Percentiles rank a stretch among this genome's conserved stretches.
phyloP scores from a whole-genome alignment of 1,140 invertebrate genomes.

The Drosophila santomea region DNA sequence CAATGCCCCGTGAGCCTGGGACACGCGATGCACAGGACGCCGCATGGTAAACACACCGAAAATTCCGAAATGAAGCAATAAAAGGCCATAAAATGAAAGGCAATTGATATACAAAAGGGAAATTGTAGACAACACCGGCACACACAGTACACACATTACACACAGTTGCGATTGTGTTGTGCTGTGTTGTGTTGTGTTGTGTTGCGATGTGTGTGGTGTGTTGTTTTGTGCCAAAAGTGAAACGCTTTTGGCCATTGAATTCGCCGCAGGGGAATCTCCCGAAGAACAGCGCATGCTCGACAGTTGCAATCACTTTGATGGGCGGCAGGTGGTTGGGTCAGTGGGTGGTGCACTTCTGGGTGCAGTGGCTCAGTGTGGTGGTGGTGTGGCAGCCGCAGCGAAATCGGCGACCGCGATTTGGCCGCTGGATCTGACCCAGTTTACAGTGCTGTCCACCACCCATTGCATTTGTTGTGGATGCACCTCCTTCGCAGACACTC shows the following conservation, averaged over 20 bases:
- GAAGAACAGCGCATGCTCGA: slow-evolving; percentile 62
- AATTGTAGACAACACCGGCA: slow-evolving; percentile 56
- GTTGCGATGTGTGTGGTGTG: slow-evolving; percentile 19
- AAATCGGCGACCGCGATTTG: slow-evolving; percentile 49
- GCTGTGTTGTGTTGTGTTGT: slow-evolving; percentile 39
- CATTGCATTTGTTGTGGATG: slow-evolving; percentile 37
- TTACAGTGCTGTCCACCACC: slow-evolving; percentile 28
- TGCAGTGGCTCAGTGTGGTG: not conserved
- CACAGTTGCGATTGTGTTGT: slow-evolving; percentile 30
- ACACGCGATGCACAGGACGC: slow-evolving; percentile 28
- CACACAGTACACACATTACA: not conserved
- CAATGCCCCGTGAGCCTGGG: slow-evolving; percentile 15
- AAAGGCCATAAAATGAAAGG: slow-evolving; percentile 64
- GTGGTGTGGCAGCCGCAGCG: slow-evolving; percentile 39
- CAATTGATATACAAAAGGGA: slow-evolving; percentile 80
- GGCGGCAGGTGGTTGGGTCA: not conserved
- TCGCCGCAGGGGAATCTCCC: slow-evolving; percentile 49
- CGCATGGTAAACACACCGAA: slow-evolving; percentile 25
- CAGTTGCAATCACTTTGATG: slow-evolving; percentile 15
- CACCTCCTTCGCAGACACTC: slow-evolving; percentile 3
- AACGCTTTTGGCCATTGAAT: slow-evolving; percentile 46
- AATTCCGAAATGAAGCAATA: slow-evolving; percentile 57
- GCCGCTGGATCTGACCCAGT: slow-evolving; percentile 62
- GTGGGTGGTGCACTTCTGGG: not conserved
- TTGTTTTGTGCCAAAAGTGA: slow-evolving; percentile 33